Conservation (phyloP, 2,888 invertebrate genomes). For the Thalpophila matura region DNA sequence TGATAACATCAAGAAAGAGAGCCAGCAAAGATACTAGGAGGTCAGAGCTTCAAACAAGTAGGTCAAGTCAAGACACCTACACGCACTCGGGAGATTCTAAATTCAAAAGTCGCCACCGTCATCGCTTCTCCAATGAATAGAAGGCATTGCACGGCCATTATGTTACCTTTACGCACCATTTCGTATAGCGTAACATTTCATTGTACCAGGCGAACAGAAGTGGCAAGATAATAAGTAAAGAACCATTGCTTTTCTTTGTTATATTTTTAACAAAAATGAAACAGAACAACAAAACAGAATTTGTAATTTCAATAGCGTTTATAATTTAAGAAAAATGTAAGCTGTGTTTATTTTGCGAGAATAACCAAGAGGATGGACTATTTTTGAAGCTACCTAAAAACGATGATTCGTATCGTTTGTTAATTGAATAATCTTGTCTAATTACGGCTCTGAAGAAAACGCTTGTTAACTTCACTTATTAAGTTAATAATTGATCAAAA, state of each 20-base stretch:
- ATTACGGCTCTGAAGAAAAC: slow-evolving; percentile 1
- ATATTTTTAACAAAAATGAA: slow-evolving; percentile 32
- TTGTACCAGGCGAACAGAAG: slow-evolving; percentile 45
- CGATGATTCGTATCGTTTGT: not conserved
- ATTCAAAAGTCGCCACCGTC: slow-evolving; percentile 56
- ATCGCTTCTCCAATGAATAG: slow-evolving; percentile 56
- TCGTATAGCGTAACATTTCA: slow-evolving; percentile 43
- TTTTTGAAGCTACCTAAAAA: not conserved
- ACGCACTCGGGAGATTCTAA: slow-evolving; percentile 61
- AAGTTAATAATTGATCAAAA: too few relatives aligned
- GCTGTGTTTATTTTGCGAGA: slow-evolving; percentile 31
- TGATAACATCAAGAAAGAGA: slow-evolving; percentile 47
- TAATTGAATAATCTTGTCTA: slow-evolving; percentile 3
- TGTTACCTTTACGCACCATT: slow-evolving; percentile 52
- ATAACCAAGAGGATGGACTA: slow-evolving; percentile 2
- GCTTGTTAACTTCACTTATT: too few relatives aligned
- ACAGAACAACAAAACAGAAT: slow-evolving; percentile 31
- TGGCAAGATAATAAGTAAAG: slow-evolving; percentile 29
- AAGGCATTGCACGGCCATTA: slow-evolving; percentile 50
- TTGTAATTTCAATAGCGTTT: slow-evolving; percentile 43
- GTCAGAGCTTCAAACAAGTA: slow-evolving; percentile 60
- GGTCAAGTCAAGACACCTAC: slow-evolving; percentile 69
- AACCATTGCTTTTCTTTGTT: slow-evolving; percentile 23
- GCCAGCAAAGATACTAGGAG: slow-evolving; percentile 53
- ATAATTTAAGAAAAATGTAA: slow-evolving; percentile 21